Base-by-base conservation (phyloP, 2,797 vertebrate species). In the Dendrocincla tyrannina region DNA sequence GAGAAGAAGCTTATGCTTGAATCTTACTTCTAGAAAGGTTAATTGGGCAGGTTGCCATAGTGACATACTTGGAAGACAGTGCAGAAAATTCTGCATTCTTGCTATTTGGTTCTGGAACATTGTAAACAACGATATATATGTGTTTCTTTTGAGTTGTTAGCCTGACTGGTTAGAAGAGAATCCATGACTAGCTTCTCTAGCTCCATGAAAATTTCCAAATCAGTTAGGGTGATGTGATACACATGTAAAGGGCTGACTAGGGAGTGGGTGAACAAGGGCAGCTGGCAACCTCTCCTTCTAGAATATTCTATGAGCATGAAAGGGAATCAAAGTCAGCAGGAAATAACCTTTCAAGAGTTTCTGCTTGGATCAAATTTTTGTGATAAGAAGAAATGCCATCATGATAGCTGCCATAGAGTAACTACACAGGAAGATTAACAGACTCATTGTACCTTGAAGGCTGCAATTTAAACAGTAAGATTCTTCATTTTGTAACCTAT, bases 401-500 rank as follows among this genome's bases (percentile, higher is more conserved):
- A 8, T 59, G 59, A 50, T 55, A 88, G 46, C 75, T 94, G 79
- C 56, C 55, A 58, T 28, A 44, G 41, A 70, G 35, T 88, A 66
- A 89, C 46, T 73, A 73, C 2, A 3, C 25, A 82, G 59, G 32
- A 56, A 96, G 82, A 90, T 93, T 88, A 93, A 84, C 69, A 73
- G 49, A 81, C 63, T 93, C 63, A 77, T 78, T 92, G 52, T 89
- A 88, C 70, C 77, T 95, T 80, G 77, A 79, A 90, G 53, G 37
- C 37, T 94, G 41, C 70, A 93, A 86, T 95, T 96, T 95, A 89
- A 95, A 92, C 35, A 92, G 53, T 46, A 73, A 84, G 66, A 49
- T 59, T 59, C 59, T 91, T 95, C 62, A 80, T 90, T 97, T 91
- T 93, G 73, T 87, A 74, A 91, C 44, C 75, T 94, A 85, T 80